Conservation (phyloP, 1,140 invertebrate genomes). For the Linepithema humile region DNA sequence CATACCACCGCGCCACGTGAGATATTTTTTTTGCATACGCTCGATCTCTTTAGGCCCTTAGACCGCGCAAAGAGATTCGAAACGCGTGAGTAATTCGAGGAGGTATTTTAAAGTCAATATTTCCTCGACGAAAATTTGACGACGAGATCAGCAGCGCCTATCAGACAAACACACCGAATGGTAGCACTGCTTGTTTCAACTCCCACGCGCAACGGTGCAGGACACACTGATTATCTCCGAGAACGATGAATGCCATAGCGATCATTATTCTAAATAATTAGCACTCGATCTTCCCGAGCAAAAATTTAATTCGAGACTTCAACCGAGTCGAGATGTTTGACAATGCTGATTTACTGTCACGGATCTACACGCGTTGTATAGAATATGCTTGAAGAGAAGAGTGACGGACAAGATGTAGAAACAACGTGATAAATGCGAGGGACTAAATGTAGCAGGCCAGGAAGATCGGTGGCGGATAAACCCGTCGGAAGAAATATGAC, state of each 20-base stretch:
- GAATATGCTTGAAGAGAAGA: conserved; percentile 30
- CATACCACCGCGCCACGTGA: conserved; percentile 62
- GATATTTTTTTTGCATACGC: conserved; percentile 47
- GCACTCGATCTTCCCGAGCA: conserved; percentile 15
- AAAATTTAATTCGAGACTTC: conserved; percentile 4
- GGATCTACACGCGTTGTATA: conserved; percentile 15
- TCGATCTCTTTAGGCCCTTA: not conserved
- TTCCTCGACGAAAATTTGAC: not conserved
- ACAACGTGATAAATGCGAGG: conserved; percentile 54
- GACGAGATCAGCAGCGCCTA: not conserved
- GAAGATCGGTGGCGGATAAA: conserved; percentile 58
- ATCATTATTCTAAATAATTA: conserved; percentile 37
- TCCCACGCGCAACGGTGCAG: not conserved
- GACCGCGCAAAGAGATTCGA: not conserved
- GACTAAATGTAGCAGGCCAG: conserved; percentile 51
- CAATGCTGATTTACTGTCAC: conserved; percentile 48
- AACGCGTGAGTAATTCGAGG: conserved; percentile 31
- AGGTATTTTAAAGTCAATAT: not conserved
- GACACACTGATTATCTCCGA: conserved; percentile 1
- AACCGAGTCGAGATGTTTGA: not conserved
- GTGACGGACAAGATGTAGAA: conserved; percentile 58
- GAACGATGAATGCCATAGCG: not conserved
- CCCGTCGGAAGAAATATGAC: conserved; percentile 53
- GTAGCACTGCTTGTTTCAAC: not conserved
- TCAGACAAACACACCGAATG: not conserved